Base-by-base conservation (phyloP, 2,797 vertebrate genomes). In the Smutsia gigantea region DNA sequence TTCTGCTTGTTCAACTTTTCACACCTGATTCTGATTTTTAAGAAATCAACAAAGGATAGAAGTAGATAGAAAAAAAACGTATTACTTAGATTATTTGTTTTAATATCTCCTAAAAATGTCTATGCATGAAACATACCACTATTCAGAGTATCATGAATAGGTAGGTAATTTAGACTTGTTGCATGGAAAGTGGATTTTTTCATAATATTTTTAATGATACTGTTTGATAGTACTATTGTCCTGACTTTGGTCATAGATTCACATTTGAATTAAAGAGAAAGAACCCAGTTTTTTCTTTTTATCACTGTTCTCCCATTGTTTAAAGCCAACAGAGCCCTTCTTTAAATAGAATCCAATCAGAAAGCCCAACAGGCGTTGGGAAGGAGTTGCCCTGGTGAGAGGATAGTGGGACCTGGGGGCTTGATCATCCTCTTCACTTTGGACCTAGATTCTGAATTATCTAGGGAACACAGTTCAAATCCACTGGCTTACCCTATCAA, bases 181-280 rank as follows among this genome's bases (percentile, higher is more conserved):
- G n/a, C n/a, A 51, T 90, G 78, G 74, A 39, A 90, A 94, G 72
- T 59, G 10, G 19, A 82, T 63, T 85, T 85, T 89, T 78, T 18
- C 27, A 53, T 83, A 57, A 34, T 27, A 82, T 69, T 74, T 85
- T 90, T 53, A 90, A 42, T 87, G 55, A n/a, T 6, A 82, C 66
- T 86, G 53, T 19, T 85, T 90, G 31, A 49, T 34, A 39, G 34
- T 53, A 59, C 84, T 78, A 37, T 21, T 69, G 0, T 69, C 90
- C 55, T 49, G 12, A 23, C 29, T 69, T 85, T 72, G 39, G 66
- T 46, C 75, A 42, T 68, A 85, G 71, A 85, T 74, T 85, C 69
- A 57, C 85, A 8, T 59, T 90, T 95, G 69, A 78, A 17, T 59
- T 15, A 51, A 96, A 84, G n/a, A 88, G 8, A 53, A 17, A 74